These are phyloP conservation scores for Pristionchus arcanus DNA, from an alignment of 2,888 invertebrate species.

Conservation along the genomic window DNA sequence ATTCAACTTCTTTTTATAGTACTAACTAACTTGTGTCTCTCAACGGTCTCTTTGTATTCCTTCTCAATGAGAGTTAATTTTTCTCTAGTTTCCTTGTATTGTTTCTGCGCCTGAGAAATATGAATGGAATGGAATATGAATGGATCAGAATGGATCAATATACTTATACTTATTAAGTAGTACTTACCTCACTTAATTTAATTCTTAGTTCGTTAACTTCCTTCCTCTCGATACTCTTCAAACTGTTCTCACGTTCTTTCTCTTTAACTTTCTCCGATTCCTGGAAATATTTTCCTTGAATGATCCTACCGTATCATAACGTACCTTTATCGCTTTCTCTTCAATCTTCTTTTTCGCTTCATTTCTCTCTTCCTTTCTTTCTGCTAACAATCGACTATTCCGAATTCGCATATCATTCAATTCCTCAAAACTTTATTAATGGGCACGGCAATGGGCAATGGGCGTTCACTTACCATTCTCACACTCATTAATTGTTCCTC, in stretches of 20 bases:
- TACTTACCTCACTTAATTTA: constrained; percentile 41
- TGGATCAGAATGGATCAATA: neutral
- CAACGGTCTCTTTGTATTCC: constrained; percentile 33
- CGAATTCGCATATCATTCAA: constrained; percentile 46
- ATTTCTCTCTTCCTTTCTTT: constrained; percentile 20
- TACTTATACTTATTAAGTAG: too few species aligned
- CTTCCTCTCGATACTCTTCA: constrained; percentile 24
- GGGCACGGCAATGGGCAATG: neutral
- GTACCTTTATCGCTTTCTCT: constrained; percentile 22
- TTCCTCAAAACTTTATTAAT: constrained; percentile 11
- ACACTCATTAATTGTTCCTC: constrained; percentile 52
- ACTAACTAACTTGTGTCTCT: constrained; percentile 37
- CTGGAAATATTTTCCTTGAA: neutral
- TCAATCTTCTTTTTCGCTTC: neutral
- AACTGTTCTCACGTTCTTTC: neutral
- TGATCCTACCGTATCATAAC: neutral
- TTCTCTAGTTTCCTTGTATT: constrained; percentile 42
- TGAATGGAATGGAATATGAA: neutral
- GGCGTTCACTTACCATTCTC: constrained; percentile 13
- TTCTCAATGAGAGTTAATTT: neutral
- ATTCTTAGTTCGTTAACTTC: constrained; percentile 29
- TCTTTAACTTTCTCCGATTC: constrained; percentile 2
- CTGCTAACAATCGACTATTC: constrained; percentile 41
- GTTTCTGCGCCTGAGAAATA: constrained; percentile 14
- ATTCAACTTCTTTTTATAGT: neutral